Evolutionary conservation across 2,113 vertebrate species (phyloP), one percentile per base, ranked within the genome.

Genomic region (Monarcha castaneiventris): DNA sequence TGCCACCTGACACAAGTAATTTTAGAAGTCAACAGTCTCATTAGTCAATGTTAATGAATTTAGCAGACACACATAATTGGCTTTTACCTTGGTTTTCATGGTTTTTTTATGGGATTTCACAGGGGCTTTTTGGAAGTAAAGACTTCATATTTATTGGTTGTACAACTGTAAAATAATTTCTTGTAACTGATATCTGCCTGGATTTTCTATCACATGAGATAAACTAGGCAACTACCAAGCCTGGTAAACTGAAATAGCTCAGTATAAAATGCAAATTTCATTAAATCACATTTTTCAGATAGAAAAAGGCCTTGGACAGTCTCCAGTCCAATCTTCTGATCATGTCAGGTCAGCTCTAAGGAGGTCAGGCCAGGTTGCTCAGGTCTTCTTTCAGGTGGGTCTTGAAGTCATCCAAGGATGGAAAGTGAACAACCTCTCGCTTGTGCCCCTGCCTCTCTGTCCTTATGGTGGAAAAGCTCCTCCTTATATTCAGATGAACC

Each of bases 31-130:
- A 94, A 75, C 27, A 83, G 17, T 84, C 67, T 71, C 83, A 51
- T 94, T 95, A 93, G 62, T 84, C 69, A 86, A 79, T 55, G 29
- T 76, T 90, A 92, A 95, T 94, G 27, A 92, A 90, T 89, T 72
- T 89, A 76, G 54, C 87, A 96, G 82, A 84, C 66, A 92, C 54
- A 77, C 9, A 22, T 84, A 63, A 83, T 51, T 77, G 56, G 7
- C 33, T 79, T 43, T 92, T 94, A 74, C 59, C 29, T 83, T 62
- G 20, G 8, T 91, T 95, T 95, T 96, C 43, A 25, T 68, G 19
- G 69, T 25, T 94, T 91, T 91, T 93, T 94, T 69, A 54, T 80
- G 64, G 64, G 33, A 43, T 66, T 83, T 4, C 1, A 1, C 10
- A 6, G 32, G 5, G 7, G 11, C 2, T 82, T 73, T 92, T 84